Base-by-base conservation (phyloP, 2,888 invertebrate species). In the Criorhina ranunculi region DNA sequence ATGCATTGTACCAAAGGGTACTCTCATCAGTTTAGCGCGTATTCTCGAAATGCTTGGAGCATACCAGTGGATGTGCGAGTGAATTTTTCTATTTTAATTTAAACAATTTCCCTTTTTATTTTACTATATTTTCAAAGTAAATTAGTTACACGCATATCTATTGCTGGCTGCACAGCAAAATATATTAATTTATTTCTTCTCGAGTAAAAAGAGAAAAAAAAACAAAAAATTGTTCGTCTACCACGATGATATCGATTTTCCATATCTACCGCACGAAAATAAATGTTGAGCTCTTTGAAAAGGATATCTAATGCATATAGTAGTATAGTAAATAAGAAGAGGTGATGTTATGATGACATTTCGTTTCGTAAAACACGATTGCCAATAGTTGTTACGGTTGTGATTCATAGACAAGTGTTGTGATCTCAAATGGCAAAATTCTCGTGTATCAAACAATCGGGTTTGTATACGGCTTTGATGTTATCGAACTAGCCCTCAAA, bases 241-340 rank as follows among this genome's bases (percentile, higher is more conserved):
- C 2, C 6, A 15, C 1, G 31, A 11, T 46, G 33, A 12, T 70
- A 78, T 78, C 15, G 78, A 78, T 78, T 78, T 78, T 70, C 62
- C 44, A 35, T 40, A 24, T 46, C 24, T 78, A 55, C 29, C n/a
- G n/a, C 35, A 53, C 60, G 31, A 4, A 19, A 29, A 31, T 77
- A 44, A 29, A 57, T 40, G 33, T 64, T 46, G 46, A 72, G 31
- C 12, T 17, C 35, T 17, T 44, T 46, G 12, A 11, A 42, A 42
- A 17, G 12, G 35, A 59, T 46, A 29, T 37, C 6, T 31, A 46
- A 40, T 17, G 29, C 59, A 8, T 57, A 75, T 53, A 19, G 62
- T 35, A 31, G 53, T 62, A 33, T 2, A n/a, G 24, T 24, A 5
- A 17, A n/a, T 15, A 7, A 42, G 15, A 12, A 17, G 1, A 44